Evolutionary conservation across 92 coral and sea anemone species (phyloP).

Genomic region (Umimayanthus kanabou): DNA sequence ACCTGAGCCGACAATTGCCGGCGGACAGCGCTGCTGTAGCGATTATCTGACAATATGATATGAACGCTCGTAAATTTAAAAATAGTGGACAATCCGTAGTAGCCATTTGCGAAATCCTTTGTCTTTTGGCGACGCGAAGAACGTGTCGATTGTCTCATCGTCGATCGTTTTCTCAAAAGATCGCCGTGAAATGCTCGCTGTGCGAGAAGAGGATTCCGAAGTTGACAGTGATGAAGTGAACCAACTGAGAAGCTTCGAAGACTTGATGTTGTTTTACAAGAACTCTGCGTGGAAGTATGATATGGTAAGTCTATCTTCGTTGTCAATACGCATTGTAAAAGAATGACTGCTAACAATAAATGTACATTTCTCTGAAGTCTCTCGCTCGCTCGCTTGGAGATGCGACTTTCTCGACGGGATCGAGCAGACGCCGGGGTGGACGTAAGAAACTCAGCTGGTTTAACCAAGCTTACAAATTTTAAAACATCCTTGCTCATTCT

Average conservation of each 20-base stretch:
- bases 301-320: slow-evolving; percentile 16
- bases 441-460: no score
- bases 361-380: no score
- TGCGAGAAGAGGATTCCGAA: not conserved
- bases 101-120: no score
- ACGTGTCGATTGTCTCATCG: not conserved
- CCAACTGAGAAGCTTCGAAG: slow-evolving; percentile 29
- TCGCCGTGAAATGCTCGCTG: not conserved
- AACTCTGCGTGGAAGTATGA: slow-evolving; percentile 44
- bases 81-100: no score
- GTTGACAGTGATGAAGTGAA: not conserved
- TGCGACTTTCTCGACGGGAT: not conserved
- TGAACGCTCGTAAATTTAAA: no score
- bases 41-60: no score
- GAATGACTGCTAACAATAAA: not conserved
- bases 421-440: no score
- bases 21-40: no score
- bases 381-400: no score
- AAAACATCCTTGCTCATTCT: no score
- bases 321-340: not conserved
- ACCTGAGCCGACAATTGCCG: no score
- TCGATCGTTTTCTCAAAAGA: not conserved
- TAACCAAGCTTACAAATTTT: no score
- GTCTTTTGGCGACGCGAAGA: not conserved
- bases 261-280: slow-evolving; percentile 43